Evolutionary conservation across 2,888 invertebrate species (phyloP).

Genomic region (Acanthacorydalis orientalis): DNA sequence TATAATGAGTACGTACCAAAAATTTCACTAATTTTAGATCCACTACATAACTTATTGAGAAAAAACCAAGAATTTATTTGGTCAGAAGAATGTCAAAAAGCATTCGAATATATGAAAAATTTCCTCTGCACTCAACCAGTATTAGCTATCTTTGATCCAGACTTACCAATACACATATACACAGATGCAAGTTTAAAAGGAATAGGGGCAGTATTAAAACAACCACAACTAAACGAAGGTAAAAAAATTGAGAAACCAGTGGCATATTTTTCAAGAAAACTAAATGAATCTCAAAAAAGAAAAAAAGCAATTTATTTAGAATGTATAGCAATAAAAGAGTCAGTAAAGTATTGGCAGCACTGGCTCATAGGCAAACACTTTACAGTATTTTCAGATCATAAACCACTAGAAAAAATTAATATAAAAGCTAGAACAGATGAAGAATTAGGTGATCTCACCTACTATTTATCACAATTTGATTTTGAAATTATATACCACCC

Average conservation of each 20-base stretch:
- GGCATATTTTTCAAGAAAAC: slow-evolving; percentile 9
- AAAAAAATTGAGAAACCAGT: slow-evolving; percentile 8
- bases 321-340: slow-evolving; percentile 10
- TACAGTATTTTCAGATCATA: slow-evolving; percentile 8
- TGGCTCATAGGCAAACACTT: slow-evolving; percentile 8
- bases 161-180: slow-evolving; percentile 10
- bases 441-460: slow-evolving; percentile 11
- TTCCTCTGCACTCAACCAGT: slow-evolving; percentile 12
- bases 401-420: slow-evolving; percentile 11
- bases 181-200: slow-evolving; percentile 13
- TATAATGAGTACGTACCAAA: slow-evolving; percentile 9
- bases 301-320: slow-evolving; percentile 10
- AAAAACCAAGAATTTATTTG: slow-evolving; percentile 11
- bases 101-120: slow-evolving; percentile 9
- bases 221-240: slow-evolving; percentile 6
- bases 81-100: slow-evolving; percentile 10
- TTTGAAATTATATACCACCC: slow-evolving; percentile 11
- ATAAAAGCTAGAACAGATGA: slow-evolving; percentile 11
- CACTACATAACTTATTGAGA: slow-evolving; percentile 10
- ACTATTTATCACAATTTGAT: slow-evolving; percentile 12
- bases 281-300: slow-evolving; percentile 9
- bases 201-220: slow-evolving; percentile 13
- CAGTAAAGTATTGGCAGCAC: slow-evolving; percentile 10
- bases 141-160: slow-evolving; percentile 12
- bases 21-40: slow-evolving; percentile 9